Base-by-base conservation (phyloP, 2,888 invertebrate genomes). In the Pheosia gnoma region DNA sequence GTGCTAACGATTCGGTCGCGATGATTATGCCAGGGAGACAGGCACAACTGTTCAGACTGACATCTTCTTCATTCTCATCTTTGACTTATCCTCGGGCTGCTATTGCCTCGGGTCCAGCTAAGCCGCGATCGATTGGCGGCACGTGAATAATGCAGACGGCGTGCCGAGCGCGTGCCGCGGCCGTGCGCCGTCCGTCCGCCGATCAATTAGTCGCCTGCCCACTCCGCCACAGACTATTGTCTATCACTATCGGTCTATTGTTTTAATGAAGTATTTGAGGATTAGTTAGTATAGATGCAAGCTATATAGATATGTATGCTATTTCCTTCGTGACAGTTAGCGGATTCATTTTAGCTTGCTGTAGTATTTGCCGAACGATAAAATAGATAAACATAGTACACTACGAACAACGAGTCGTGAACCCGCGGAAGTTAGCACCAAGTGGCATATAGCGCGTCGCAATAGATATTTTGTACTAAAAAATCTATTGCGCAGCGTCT, bases 141-240 rank as follows among this genome's bases (percentile, higher is more conserved):
- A 66, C 63, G 67, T 77, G 74, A 79, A 79, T 79, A 77, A 79
- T 79, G 72, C 73, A 77, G 72, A 60, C 62, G 64, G 71, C 66
- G 70, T 68, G 70, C 61, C 58, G 43, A 8, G 7, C 11, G n/a
- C n/a, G 39, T 25, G 25, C 25, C 25, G 25, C 25, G 25, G 25
- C 25, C 25, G 25, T 25, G 25, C 25, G 1, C 38, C 63, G 70
- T 68, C 73, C 67, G 67, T 74, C 75, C 68, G 63, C 59, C 73
- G 70, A 75, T 75, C 79, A 79, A 77, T 79, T 79, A 79, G 77
- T 71, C 66, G 60, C 59, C 49, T 59, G 60, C 63, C 10, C 39
- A 39, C 60, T 37, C 53, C 38, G 60, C 49, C 60, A 63, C 41
- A 55, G 60, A 68, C 63, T 64, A 59, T 63, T 61, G 65, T 66